Evolutionary conservation across 1,140 invertebrate genomes (phyloP).

Genomic region (Ceratosolen fusciceps): DNA sequence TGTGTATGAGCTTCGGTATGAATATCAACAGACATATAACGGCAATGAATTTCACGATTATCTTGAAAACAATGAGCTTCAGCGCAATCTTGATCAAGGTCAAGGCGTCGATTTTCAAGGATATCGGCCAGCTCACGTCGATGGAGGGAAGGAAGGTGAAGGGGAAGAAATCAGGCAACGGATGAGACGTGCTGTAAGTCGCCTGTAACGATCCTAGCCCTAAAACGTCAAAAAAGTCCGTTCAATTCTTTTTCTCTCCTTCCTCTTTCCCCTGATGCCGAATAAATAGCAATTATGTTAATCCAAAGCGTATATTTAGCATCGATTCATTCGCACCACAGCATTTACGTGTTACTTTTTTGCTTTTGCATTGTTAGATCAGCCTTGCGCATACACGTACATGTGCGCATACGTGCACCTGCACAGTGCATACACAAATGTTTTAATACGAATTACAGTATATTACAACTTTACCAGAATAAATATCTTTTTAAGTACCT

Average conservation of each 20-base stretch:
- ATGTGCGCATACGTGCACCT: too few relatives aligned
- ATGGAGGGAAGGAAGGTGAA: slow-evolving; percentile 68
- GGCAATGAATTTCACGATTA: slow-evolving; percentile 83
- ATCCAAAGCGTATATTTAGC: background rate
- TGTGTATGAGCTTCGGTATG: slow-evolving; percentile 78
- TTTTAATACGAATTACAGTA: too few relatives aligned
- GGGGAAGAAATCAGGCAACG: slow-evolving; percentile 73
- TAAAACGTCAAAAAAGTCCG: slow-evolving; percentile 43
- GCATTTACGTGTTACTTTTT: background rate
- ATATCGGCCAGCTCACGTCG: slow-evolving; percentile 63
- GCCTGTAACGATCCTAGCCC: slow-evolving; percentile 53
- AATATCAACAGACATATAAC: slow-evolving; percentile 81
- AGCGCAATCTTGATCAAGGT: slow-evolving; percentile 81
- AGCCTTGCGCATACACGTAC: background rate
- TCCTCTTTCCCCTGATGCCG: background rate
- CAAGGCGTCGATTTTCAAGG: slow-evolving; percentile 78
- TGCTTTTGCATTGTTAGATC: background rate
- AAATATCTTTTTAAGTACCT: too few relatives aligned
- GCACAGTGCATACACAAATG: too few relatives aligned
- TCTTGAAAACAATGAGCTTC: slow-evolving; percentile 82
- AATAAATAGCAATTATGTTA: background rate
- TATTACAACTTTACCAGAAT: too few relatives aligned
- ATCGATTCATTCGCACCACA: background rate
- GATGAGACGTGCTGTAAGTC: slow-evolving; percentile 70
- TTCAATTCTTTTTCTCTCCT: background rate